A percentile compares a stretch with the other conserved stretches of the same genome.
Evolutionary conservation across 2,113 vertebrate species (phyloP).

Genomic region (Polypterus senegalus): DNA sequence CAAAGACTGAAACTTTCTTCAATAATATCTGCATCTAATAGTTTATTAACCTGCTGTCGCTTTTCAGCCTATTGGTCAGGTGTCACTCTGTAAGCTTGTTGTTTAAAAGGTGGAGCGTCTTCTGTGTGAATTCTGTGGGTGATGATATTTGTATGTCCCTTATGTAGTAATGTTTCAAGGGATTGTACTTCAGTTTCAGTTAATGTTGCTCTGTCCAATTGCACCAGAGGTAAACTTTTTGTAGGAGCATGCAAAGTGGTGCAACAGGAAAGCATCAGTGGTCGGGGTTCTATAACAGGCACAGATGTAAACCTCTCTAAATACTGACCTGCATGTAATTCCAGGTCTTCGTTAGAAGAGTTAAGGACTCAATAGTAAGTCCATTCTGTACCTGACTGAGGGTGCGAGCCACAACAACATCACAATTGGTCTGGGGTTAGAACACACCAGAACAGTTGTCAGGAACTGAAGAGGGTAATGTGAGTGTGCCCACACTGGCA

Average conservation of each 20-base stretch:
- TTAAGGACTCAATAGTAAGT: background rate
- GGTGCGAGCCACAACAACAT: conserved; percentile 5
- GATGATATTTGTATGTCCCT: conserved; percentile 5
- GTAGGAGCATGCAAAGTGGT: too few relatives aligned
- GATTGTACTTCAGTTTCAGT: too few relatives aligned
- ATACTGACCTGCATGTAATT: conserved; percentile 10
- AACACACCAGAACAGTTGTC: conserved; percentile 1
- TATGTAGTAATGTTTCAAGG: background rate
- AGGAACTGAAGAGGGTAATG: background rate
- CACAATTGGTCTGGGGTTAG: conserved; percentile 5
- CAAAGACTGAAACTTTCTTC: too few relatives aligned
- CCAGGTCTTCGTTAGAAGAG: background rate
- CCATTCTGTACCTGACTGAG: conserved; percentile 9
- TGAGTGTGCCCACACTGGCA: background rate
- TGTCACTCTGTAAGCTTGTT: conserved; percentile 8
- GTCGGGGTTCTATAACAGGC: too few relatives aligned
- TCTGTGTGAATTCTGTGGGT: conserved; percentile 7
- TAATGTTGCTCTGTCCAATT: too few relatives aligned
- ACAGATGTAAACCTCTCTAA: conserved; percentile 8
- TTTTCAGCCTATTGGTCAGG: background rate
- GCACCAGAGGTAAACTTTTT: too few relatives aligned
- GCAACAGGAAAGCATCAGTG: too few relatives aligned
- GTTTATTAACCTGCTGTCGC: too few relatives aligned
- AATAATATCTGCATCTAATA: too few relatives aligned
- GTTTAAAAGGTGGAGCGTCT: too few relatives aligned